Evolutionary conservation across 2,888 invertebrate genomes (phyloP).

Genomic region (Tineola bisselliella): DNA sequence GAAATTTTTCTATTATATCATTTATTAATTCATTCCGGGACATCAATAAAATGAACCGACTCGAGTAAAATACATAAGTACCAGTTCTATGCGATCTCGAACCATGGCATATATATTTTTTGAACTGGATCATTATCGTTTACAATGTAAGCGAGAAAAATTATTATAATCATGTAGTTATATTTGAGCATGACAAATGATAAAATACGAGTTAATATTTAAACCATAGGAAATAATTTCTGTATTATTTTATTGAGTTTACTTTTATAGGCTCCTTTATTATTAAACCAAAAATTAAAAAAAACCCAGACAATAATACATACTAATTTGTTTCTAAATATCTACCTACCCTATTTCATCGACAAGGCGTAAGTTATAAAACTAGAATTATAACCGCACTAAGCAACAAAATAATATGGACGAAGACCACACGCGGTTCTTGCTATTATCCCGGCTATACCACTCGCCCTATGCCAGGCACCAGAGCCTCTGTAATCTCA

Average conservation of each 20-base stretch:
- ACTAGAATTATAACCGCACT: neutral
- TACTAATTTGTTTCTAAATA: too few species aligned
- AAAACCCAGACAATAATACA: too few species aligned
- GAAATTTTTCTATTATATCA: neutral
- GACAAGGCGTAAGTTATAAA: neutral
- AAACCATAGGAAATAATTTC: too few species aligned
- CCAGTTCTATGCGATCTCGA: neutral
- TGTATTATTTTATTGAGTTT: too few species aligned
- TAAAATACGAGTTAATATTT: too few species aligned
- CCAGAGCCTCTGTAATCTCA: constrained; percentile 41
- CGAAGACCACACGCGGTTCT: constrained; percentile 16
- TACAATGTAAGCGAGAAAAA: too few species aligned
- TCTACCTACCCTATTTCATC: neutral
- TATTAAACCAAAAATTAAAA: too few species aligned
- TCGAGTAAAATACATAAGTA: neutral
- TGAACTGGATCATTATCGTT: neutral
- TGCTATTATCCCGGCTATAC: constrained; percentile 30
- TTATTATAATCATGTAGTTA: too few species aligned
- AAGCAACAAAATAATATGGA: neutral
- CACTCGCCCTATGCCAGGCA: constrained; percentile 31
- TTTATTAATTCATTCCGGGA: neutral
- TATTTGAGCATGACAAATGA: too few species aligned
- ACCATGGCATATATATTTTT: neutral
- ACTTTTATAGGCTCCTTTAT: too few species aligned
- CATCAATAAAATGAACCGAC: neutral